These are phyloP conservation scores for Bathynomus jamesi DNA, from an alignment of 1,140 invertebrate genomes.

Conservation along the genomic window DNA sequence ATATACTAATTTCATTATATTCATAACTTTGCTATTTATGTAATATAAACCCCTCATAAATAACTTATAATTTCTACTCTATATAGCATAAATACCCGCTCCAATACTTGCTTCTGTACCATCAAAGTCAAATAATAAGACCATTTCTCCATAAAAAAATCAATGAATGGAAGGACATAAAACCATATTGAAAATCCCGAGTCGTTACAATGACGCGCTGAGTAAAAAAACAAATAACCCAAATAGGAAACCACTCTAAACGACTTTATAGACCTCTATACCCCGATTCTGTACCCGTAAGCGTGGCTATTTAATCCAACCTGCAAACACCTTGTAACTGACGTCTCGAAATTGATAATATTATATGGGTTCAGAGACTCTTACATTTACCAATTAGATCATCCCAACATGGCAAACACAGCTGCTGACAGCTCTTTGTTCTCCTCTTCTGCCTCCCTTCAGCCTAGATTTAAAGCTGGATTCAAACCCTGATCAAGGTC, in stretches of 20 bases:
- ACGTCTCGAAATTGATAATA: neutral
- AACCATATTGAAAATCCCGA: neutral
- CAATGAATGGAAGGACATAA: neutral
- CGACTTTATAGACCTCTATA: neutral
- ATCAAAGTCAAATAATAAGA: neutral
- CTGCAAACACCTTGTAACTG: constrained; percentile 1
- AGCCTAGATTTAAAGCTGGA: no score
- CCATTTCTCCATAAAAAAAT: neutral
- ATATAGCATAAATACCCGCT: no score
- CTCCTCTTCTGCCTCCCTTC: neutral
- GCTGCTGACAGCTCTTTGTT: neutral
- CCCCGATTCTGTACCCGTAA: neutral
- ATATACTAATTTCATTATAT: neutral
- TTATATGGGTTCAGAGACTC: neutral
- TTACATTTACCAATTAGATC: neutral
- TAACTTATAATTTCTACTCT: neutral
- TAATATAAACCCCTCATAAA: neutral
- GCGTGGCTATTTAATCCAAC: neutral
- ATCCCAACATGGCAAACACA: neutral
- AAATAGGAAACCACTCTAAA: neutral
- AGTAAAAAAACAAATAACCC: neutral
- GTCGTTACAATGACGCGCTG: neutral
- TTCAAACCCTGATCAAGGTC: no score
- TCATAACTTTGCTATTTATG: neutral
- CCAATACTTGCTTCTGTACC: no score